Evolutionary conservation across 2,113 vertebrate species (phyloP).

Genomic region (Sphaerodactylus townsendi): DNA sequence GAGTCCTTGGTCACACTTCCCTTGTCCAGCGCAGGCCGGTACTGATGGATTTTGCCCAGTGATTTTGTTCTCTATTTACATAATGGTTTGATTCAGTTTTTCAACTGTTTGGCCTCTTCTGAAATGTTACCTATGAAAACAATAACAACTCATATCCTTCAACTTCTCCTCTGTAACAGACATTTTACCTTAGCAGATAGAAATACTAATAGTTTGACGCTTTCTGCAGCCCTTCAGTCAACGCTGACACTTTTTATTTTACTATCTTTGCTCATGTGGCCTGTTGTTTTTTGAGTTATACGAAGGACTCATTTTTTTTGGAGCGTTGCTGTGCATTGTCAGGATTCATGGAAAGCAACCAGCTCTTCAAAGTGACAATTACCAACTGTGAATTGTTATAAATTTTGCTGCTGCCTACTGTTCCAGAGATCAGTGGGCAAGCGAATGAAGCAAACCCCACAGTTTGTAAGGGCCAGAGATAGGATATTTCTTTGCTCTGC

Average conservation of each 20-base stretch:
- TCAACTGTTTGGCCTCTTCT: constrained; percentile 56
- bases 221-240: not conserved
- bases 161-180: constrained; percentile 43
- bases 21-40: constrained; percentile 23
- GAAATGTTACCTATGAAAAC: constrained; percentile 41
- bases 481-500: no score
- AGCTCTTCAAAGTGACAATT: constrained; percentile 45
- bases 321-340: no score
- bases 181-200: constrained; percentile 34
- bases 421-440: constrained; percentile 50
- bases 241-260: no score
- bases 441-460: constrained; percentile 50
- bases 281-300: no score
- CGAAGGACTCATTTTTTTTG: no score
- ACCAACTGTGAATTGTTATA: constrained; percentile 28
- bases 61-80: constrained; percentile 48
- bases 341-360: constrained; percentile 20
- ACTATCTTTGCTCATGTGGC: no score
- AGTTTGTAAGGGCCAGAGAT: constrained; percentile 58
- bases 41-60: constrained; percentile 24
- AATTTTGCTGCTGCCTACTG: constrained; percentile 36
- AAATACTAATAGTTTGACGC: constrained; percentile 36
- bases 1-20: constrained; percentile 18
- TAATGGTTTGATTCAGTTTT: constrained; percentile 62
- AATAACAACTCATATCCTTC: constrained; percentile 39